Percentiles rank a stretch among this genome's conserved stretches.
Conservation (phyloP, 2,113 vertebrate genomes). For the Thamnaconus septentrionalis region DNA sequence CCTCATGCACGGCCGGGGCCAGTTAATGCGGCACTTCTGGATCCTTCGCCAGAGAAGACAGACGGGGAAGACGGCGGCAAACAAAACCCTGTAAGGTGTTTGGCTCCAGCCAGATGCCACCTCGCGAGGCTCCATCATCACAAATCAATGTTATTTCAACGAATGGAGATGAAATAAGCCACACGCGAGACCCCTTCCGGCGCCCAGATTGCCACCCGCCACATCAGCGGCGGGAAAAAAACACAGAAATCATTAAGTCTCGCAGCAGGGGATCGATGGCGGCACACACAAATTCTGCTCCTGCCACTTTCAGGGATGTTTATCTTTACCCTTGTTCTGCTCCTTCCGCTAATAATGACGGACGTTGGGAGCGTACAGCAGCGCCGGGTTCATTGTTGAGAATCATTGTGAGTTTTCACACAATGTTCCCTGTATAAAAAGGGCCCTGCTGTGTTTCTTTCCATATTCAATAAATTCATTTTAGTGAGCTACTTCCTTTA, state of each 20-base stretch:
- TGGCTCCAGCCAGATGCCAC: slow-evolving; percentile 34
- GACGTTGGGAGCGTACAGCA: too few relatives aligned
- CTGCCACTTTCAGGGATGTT: slow-evolving; percentile 24
- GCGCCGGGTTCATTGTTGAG: too few relatives aligned
- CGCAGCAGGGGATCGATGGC: slow-evolving; percentile 43
- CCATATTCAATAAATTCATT: too few relatives aligned
- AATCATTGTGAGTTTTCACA: too few relatives aligned
- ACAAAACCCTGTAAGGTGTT: slow-evolving; percentile 27
- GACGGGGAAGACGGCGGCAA: slow-evolving; percentile 36
- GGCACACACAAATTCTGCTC: slow-evolving; percentile 30
- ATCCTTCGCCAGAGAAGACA: slow-evolving; percentile 62
- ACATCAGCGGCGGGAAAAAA: slow-evolving; percentile 34
- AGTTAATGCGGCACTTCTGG: slow-evolving; percentile 67
- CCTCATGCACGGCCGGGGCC: slow-evolving; percentile 59
- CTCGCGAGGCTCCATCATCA: slow-evolving; percentile 50
- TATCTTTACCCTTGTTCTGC: slow-evolving; percentile 19
- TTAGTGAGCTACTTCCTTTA: too few relatives aligned
- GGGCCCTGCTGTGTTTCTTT: too few relatives aligned
- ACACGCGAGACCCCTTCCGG: slow-evolving; percentile 49
- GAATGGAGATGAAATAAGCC: slow-evolving; percentile 55
- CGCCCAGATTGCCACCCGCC: slow-evolving; percentile 39
- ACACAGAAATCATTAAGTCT: slow-evolving; percentile 51
- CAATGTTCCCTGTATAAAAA: too few relatives aligned
- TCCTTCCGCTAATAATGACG: slow-evolving; percentile 1
- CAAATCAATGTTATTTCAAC: slow-evolving; percentile 62